A percentile compares a stretch with the other conserved stretches of the same genome.
Evolutionary conservation across 2,113 vertebrate species (phyloP).

Genomic region (Cervus canadensis): DNA sequence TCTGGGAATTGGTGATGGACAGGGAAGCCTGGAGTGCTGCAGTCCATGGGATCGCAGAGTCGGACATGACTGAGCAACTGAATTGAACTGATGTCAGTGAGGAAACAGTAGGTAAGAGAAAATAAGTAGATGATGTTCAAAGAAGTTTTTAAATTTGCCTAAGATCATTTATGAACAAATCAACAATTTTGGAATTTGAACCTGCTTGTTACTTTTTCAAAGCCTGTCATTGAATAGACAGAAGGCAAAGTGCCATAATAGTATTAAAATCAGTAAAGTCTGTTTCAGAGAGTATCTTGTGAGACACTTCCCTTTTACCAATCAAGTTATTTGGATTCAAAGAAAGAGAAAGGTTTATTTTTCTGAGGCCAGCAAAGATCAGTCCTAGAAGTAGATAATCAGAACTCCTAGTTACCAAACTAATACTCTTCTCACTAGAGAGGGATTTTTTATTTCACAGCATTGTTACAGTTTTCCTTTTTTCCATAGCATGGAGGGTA

Average conservation of each 20-base stretch:
- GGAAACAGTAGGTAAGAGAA: conserved; percentile 22
- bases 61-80: neutral
- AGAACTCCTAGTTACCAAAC: neutral
- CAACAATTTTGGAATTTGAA: neutral
- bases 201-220: neutral
- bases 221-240: neutral
- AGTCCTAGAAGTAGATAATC: neutral
- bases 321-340: neutral
- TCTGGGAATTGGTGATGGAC: neutral
- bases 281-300: neutral
- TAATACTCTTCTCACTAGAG: neutral
- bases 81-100: neutral
- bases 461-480: neutral
- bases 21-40: neutral
- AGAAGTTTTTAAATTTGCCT: conserved; percentile 2
- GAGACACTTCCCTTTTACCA: conserved; percentile 13
- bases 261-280: conserved; percentile 27
- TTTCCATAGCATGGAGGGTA: neutral
- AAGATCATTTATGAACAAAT: neutral
- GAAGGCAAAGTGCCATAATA: neutral
- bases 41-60: neutral
- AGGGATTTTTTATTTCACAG: neutral
- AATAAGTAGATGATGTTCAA: neutral
- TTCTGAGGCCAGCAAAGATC: neutral
- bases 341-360: neutral